A percentile compares a stretch with the other conserved stretches of the same genome.
phyloP scores from a whole-genome alignment of 2,888 invertebrate genomes.

The Cephus rjabovi region DNA sequence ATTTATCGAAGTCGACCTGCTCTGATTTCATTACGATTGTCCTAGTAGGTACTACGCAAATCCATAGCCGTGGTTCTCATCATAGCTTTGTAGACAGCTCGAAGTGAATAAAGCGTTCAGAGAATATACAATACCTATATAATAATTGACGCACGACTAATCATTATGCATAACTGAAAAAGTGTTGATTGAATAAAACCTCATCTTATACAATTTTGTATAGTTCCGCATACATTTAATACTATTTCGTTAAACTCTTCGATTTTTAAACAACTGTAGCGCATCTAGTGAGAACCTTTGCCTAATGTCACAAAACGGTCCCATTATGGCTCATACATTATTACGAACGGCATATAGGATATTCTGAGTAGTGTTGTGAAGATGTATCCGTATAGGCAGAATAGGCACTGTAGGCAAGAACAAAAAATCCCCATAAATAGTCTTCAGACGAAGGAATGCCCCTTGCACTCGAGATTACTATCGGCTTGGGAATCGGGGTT shows the following conservation, averaged over 20 bases:
- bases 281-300: not conserved
- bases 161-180: not conserved
- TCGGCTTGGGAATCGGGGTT: slow-evolving; percentile 37
- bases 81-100: not conserved
- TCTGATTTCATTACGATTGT: slow-evolving; percentile 46
- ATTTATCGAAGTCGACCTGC: slow-evolving; percentile 42
- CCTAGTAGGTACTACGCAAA: slow-evolving; percentile 5
- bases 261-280: not conserved
- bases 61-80: not conserved
- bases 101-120: not conserved
- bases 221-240: not conserved
- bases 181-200: not conserved
- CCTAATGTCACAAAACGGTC: not conserved
- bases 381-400: not conserved
- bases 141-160: not conserved
- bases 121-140: not conserved
- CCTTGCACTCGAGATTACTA: slow-evolving; percentile 37
- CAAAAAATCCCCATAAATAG: slow-evolving; percentile 18
- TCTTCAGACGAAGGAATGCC: slow-evolving; percentile 28
- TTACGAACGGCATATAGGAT: slow-evolving; percentile 3
- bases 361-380: not conserved
- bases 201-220: not conserved
- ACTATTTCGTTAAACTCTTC: not conserved
- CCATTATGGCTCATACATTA: slow-evolving; percentile 16
- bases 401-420: not conserved